These are phyloP conservation scores for Drosophila sulfurigaster DNA, from an alignment of 1,140 invertebrate species.

Conservation along the genomic window DNA sequence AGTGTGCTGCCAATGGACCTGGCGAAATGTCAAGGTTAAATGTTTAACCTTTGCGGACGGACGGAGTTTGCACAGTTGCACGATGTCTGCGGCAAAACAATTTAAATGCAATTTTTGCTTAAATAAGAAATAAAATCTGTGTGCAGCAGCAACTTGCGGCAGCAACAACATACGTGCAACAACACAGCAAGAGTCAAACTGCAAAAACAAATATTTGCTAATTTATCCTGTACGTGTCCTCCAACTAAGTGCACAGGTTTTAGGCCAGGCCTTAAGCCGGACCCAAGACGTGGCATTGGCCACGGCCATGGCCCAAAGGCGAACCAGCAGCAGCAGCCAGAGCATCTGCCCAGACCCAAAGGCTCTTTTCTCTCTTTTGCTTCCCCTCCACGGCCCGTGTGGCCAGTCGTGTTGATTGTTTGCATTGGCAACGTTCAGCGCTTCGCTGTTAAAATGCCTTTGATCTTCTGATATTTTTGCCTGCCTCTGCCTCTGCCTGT, in stretches of 20 bases:
- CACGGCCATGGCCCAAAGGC: constrained; percentile 53
- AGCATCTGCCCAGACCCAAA: background rate
- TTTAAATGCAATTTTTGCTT: constrained; percentile 84
- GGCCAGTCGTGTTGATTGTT: constrained; percentile 77
- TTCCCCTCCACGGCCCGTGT: constrained; percentile 32
- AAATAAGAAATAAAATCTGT: constrained; percentile 81
- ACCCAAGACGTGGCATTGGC: constrained; percentile 55
- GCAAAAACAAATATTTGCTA: constrained; percentile 81
- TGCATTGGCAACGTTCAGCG: constrained; percentile 70
- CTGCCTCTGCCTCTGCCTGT: constrained; percentile 22
- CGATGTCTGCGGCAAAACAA: constrained; percentile 53
- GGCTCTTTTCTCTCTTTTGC: constrained; percentile 11
- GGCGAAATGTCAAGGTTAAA: constrained; percentile 75
- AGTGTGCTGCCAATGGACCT: constrained; percentile 35
- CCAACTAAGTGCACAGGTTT: constrained; percentile 82
- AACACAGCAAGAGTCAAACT: constrained; percentile 34
- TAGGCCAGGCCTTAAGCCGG: constrained; percentile 63
- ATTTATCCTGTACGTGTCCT: constrained; percentile 83
- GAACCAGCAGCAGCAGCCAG: background rate
- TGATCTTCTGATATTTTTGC: constrained; percentile 81
- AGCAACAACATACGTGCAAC: constrained; percentile 21
- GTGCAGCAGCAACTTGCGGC: constrained; percentile 41
- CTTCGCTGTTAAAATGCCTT: constrained; percentile 82
- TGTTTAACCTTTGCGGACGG: constrained; percentile 62
- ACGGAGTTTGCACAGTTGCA: constrained; percentile 52